Evolutionary conservation across 1,140 invertebrate species (phyloP), one percentile per base, ranked within the genome.

Genomic region (Hylaeus volcanicus): DNA sequence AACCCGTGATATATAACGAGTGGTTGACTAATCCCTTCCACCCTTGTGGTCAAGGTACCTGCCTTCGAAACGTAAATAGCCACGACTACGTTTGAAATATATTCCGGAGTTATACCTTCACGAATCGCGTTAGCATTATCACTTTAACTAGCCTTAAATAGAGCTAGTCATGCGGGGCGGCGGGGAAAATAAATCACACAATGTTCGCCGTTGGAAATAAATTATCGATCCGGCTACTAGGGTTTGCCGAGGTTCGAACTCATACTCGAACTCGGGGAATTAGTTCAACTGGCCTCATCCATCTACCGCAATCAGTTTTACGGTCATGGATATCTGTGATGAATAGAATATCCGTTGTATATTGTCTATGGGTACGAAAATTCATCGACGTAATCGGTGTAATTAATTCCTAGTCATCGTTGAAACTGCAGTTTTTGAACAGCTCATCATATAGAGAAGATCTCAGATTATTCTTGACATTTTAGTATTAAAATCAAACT

Each of bases 1-100:
- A 82, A 51, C 70, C 74, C 60, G 85, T 91, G 90, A 92, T 92
- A 91, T 92, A 92, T 90, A 87, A 88, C 85, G 87, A 80, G 86
- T 85, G 86, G 82, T 88, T 88, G 87, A 89, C 89, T 91, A 91
- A 91, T 91, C 89, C 88, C 81, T 90, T 87, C 84, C 74, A 85
- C 82, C 63, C 71, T 80, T 78, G 73, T 65, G 86, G 69, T 76
- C 78, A 61, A 76, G 56, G 58, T n/a, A 73, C 60, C 37, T 41
- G 71, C 60, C 66, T 76, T 80, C 74, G 45, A 9, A 51, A 84
- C 83, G 83, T 84, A 73, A 88, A 78, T 82, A 76, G 82, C 72
- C 51, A 61, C 56, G 71, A 63, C 80, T 51, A 70, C 55, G 41
- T 68, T 74, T 41, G 78, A 86, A 84, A 82, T 84, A 79, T 78